phyloP scores from a whole-genome alignment of 2,113 vertebrate genomes.

The Ciconia maguari region DNA sequence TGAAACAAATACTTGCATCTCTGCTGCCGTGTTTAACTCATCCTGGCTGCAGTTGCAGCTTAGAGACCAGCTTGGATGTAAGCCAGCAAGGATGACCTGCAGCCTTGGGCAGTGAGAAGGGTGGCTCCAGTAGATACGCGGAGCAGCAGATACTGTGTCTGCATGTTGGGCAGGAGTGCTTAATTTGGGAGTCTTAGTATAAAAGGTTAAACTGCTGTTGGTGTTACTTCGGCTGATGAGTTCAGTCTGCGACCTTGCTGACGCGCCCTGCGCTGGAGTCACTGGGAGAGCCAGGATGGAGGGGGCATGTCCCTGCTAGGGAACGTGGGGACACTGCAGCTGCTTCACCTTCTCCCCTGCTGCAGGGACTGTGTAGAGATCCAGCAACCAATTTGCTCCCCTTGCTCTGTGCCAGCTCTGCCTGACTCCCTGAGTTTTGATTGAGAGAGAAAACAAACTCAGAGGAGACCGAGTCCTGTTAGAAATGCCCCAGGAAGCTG shows the following conservation, averaged over 20 bases:
- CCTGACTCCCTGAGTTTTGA: not conserved
- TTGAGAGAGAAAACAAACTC: not conserved
- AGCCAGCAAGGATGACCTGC: rapidly evolving
- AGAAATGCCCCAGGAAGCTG: not conserved
- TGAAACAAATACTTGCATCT: not conserved
- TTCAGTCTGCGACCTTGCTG: not conserved
- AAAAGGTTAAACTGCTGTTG: not conserved
- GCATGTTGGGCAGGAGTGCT: rapidly evolving
- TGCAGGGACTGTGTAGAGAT: not conserved
- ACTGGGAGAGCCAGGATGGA: not conserved
- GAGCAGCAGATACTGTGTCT: not conserved
- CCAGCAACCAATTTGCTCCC: not conserved
- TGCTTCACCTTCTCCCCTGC: not conserved
- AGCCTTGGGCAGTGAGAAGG: too few species aligned
- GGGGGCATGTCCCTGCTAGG: not conserved
- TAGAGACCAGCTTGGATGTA: not conserved
- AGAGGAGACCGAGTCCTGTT: rapidly evolving
- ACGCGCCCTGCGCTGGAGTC: rapidly evolving
- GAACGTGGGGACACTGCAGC: not conserved
- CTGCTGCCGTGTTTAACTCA: not conserved
- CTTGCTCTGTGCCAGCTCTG: not conserved
- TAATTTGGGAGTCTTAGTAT: not conserved
- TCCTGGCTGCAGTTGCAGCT: not conserved
- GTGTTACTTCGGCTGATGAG: not conserved
- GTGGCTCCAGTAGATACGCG: not conserved